Base-by-base conservation (phyloP, 2,888 invertebrate genomes). In the Pilophorus perplexus region DNA sequence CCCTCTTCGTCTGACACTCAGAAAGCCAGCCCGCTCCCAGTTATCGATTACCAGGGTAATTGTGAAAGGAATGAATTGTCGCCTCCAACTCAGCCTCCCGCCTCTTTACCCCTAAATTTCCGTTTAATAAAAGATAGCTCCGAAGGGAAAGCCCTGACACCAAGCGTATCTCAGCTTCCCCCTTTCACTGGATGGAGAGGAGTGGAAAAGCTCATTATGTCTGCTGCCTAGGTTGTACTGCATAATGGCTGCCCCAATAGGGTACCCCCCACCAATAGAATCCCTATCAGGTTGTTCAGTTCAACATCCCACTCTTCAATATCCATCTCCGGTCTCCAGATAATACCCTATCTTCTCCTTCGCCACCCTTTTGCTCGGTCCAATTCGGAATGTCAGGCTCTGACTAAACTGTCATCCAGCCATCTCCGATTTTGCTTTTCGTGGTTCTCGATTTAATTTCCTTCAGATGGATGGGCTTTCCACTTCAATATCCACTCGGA, bases 91-190 rank as follows among this genome's bases (percentile, higher is more conserved):
- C 22, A 40, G 42, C 59, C 59, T 40, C 59, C n/a, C 59, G 42
- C 42, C 59, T 59, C 59, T 59, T 59, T 59, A 59, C 59, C 59
- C 59, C 59, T 59, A 59, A 59, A 59, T 59, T 59, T 59, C 59
- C 59, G 59, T 59, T 59, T 59, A 59, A 59, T 59, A 59, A 42
- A 59, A 59, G 59, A 59, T 59, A 59, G 59, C 59, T 44, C n/a
- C n/a, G n/a, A n/a, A n/a, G 40, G 55, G 25, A 44, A 46, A 59
- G 59, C n/a, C n/a, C 59, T 59, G 59, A 59, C 59, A 59, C 59
- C 40, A 59, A 59, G 25, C 59, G 59, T 59, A 59, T 59, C 59
- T 59, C 40, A 25, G 59, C 23, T 40, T 27, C 42, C 42, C 55
- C 44, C n/a, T 59, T 27, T 14, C 20, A n/a, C n/a, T n/a, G n/a